Evolutionary conservation across 1,140 invertebrate species (phyloP).

Genomic region (Metopolophium dirhodum): DNA sequence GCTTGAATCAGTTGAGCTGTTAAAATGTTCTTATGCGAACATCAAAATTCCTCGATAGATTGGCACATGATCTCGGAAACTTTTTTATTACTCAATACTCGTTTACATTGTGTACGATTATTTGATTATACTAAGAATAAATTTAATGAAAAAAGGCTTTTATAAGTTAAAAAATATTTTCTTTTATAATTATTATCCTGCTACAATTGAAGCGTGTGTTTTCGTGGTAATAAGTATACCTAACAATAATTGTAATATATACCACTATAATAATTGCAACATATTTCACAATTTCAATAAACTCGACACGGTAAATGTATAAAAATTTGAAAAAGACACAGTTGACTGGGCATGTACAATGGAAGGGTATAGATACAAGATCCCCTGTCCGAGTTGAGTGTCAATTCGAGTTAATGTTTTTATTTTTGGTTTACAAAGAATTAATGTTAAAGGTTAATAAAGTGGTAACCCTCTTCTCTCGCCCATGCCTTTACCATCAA

Average conservation of each 20-base stretch:
- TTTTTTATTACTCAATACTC: background rate
- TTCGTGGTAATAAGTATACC: background rate
- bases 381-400: background rate
- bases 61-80: background rate
- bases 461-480: background rate
- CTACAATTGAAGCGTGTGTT: background rate
- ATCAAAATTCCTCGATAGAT: background rate
- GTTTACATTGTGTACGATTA: background rate
- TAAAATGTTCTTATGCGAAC: background rate
- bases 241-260: background rate
- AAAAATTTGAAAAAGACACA: background rate
- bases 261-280: background rate
- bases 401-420: background rate
- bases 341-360: background rate
- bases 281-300: background rate
- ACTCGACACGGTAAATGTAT: background rate
- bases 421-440: background rate
- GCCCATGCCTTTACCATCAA: background rate
- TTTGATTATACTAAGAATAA: background rate
- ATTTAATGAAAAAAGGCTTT: background rate
- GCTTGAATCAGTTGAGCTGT: background rate
- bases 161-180: background rate
- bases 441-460: slow-evolving; percentile 34
- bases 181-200: background rate
- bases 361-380: background rate